A percentile compares a stretch with the other conserved stretches of the same genome.
Conservation (phyloP, 2,797 vertebrate genomes). For the Protosalanx chinensis region DNA sequence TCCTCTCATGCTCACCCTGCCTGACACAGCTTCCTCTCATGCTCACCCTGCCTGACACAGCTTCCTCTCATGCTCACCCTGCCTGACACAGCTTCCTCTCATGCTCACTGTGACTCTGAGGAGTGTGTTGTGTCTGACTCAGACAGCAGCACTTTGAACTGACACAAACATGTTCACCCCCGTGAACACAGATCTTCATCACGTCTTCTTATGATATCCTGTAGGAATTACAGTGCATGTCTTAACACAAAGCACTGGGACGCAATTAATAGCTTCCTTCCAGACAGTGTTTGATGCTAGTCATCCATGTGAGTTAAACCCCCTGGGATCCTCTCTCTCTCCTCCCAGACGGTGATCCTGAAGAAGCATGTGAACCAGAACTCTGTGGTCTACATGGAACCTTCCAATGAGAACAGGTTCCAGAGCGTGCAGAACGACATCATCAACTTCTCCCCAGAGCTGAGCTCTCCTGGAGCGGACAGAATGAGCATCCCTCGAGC, state of each 20-base stretch:
- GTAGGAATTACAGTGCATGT: neutral
- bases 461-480: slow-evolving; percentile 62
- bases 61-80: slow-evolving; percentile 17
- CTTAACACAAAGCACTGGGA: slow-evolving; percentile 5
- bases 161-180: slow-evolving; percentile 22
- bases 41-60: neutral
- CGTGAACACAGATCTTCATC: slow-evolving; percentile 23
- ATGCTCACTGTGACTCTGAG: slow-evolving; percentile 30
- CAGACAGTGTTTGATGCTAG: slow-evolving; percentile 15
- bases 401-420: slow-evolving; percentile 77
- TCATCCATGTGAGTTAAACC: neutral
- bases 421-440: slow-evolving; percentile 74
- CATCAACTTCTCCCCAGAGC: slow-evolving; percentile 72
- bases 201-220: slow-evolving; percentile 12
- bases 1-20: neutral
- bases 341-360: slow-evolving; percentile 73
- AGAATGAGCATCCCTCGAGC: slow-evolving; percentile 76
- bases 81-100: slow-evolving; percentile 34
- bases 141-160: slow-evolving; percentile 22
- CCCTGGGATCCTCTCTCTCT: slow-evolving; percentile 8
- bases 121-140: slow-evolving; percentile 28
- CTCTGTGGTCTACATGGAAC: slow-evolving; percentile 78
- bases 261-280: neutral
- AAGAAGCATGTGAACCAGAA: slow-evolving; percentile 80
- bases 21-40: no score